Conservation (phyloP, 2,888 invertebrate genomes). For the Ichneumoninae sp. region DNA sequence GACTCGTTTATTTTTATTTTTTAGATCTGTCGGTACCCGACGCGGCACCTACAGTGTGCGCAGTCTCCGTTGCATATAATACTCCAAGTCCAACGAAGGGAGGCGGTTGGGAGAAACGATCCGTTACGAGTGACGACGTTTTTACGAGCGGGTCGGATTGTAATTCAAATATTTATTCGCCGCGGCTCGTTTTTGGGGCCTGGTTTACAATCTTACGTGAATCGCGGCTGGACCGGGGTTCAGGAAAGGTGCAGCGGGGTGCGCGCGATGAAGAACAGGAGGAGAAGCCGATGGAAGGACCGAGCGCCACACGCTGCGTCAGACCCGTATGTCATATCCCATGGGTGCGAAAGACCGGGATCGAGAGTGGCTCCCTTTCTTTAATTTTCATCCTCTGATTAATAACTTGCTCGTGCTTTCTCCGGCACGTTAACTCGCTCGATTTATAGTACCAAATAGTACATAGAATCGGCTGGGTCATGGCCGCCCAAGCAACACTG, state of each 20-base stretch:
- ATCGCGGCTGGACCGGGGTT: conserved; percentile 55
- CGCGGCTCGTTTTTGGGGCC: conserved; percentile 72
- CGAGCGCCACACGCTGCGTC: conserved; percentile 77
- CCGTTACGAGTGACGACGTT: conserved; percentile 81
- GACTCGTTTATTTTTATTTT: not conserved
- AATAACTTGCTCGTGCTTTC: conserved; percentile 64
- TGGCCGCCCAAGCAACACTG: no score
- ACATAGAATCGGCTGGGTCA: no score
- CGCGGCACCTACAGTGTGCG: conserved; percentile 17
- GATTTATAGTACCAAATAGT: not conserved
- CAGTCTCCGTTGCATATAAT: conserved; percentile 55
- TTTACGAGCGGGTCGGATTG: conserved; percentile 80
- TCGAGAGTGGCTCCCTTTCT: conserved; percentile 54
- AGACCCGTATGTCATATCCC: conserved; percentile 81
- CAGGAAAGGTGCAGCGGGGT: conserved; percentile 42
- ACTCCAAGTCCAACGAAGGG: not conserved
- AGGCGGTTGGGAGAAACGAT: conserved; percentile 67
- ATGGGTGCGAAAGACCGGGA: conserved; percentile 76
- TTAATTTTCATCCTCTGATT: conserved; percentile 63
- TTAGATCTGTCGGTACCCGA: not conserved
- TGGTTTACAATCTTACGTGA: conserved; percentile 73
- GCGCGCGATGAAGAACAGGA: conserved; percentile 34
- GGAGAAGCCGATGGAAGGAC: conserved; percentile 60
- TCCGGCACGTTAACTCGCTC: conserved; percentile 31
- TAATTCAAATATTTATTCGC: conserved; percentile 81